These are phyloP conservation scores for Tenthredo notha DNA, from an alignment of 2,888 invertebrate genomes.

Conservation along the genomic window DNA sequence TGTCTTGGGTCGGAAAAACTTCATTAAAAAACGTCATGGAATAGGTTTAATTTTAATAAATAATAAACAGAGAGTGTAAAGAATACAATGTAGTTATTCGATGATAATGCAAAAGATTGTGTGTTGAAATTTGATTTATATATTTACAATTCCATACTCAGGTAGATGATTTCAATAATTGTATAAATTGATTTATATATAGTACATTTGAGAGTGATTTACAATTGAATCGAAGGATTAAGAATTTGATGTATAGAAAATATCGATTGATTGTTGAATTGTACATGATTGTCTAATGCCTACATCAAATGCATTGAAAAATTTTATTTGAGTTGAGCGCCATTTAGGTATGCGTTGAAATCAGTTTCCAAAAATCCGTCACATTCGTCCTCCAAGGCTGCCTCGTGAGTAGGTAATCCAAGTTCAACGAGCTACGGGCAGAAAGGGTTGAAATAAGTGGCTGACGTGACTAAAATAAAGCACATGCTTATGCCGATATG, in stretches of 20 bases:
- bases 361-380: too few species aligned
- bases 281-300: constrained; percentile 27
- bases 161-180: constrained; percentile 36
- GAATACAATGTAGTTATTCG: constrained; percentile 32
- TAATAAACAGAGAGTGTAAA: constrained; percentile 15
- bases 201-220: constrained; percentile 18
- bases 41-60: constrained; percentile 33
- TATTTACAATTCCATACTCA: constrained; percentile 43
- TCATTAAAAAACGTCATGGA: constrained; percentile 31
- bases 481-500: too few species aligned
- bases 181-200: constrained; percentile 32
- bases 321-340: neutral
- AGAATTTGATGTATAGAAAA: too few species aligned
- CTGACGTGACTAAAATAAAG: too few species aligned
- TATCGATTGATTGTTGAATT: too few species aligned
- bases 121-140: constrained; percentile 24
- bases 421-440: too few species aligned
- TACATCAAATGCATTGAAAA: constrained; percentile 5
- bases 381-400: too few species aligned
- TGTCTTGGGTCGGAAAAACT: constrained; percentile 5
- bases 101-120: constrained; percentile 38
- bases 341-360: too few species aligned
- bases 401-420: too few species aligned
- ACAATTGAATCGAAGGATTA: neutral
- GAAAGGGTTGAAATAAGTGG: too few species aligned